Evolutionary conservation across 2,888 invertebrate species (phyloP), one percentile per base, ranked within the genome.

Genomic region (Hydriomena furcata): DNA sequence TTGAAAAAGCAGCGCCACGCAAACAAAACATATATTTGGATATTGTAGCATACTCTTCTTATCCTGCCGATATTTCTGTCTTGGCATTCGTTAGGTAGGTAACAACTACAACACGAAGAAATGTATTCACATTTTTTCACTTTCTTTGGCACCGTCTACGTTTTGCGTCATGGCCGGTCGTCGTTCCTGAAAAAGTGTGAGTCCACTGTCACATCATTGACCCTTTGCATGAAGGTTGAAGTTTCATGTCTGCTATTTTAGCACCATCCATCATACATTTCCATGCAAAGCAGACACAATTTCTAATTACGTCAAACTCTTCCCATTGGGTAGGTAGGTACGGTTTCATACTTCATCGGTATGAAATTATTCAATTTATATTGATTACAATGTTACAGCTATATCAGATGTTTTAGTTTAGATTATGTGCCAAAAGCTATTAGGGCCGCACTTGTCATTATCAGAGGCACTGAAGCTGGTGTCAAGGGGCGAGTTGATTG

Each of bases 401-500:
- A 23, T 30, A 40, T 34, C 8, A 45, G 8, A 47, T 40, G 11
- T 24, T 63, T 55, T 42, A 55, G 38, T 55, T 55, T 60, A 63
- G 60, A 40, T 43, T 27, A 13, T 43, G 50, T 62, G 61, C 62
- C 59, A 65, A 71, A 63, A 55, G 50, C 48, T 58, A 61, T 56
- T 46, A 60, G 52, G 61, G 58, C 42, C 55, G 51, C 28, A 41
- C 44, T 59, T 60, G 40, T 57, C 49, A 65, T 60, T 77, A 74
- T 79, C 81, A 65, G 63, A 60, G 59, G 66, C 65, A 69, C 63
- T 65, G 67, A 61, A 60, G 62, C 64, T 64, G 65, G 70, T 77
- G 86, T 86, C 86, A 86, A 74, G 77, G 86, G 84, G 82, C 84
- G 71, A 61, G 73, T 65, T 69, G 84, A 84, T 86, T 82, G 34